Conservation (phyloP, 2,797 vertebrate genomes). For the Tadarida brasiliensis region DNA sequence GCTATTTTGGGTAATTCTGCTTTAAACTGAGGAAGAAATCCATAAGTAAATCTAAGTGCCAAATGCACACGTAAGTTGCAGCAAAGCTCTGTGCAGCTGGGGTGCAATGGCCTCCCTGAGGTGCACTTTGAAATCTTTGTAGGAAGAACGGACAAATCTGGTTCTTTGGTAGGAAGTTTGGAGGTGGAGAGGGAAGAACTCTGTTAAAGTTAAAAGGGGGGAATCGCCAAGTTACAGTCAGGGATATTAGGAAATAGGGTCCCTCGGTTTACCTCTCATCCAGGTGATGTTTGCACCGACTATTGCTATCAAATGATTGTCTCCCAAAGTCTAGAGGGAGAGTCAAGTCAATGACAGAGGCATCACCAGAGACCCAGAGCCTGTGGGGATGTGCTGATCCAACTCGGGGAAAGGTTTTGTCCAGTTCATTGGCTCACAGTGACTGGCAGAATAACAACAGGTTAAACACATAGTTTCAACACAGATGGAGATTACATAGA, state of each 20-base stretch:
- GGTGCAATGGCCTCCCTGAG: not conserved
- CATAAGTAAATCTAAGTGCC: not conserved
- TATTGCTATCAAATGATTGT: not conserved
- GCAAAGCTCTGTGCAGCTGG: not conserved
- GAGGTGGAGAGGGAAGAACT: not conserved
- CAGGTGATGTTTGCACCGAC: not conserved
- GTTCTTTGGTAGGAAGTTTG: not conserved
- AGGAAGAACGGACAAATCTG: not conserved
- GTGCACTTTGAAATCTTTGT: not conserved
- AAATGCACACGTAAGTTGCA: not conserved
- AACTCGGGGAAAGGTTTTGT: not conserved
- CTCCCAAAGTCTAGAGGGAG: not conserved
- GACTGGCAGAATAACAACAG: not conserved
- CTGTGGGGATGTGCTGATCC: not conserved
- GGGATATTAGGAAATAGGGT: not conserved
- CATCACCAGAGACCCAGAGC: not conserved
- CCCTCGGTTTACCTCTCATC: not conserved
- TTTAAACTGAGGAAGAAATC: not conserved
- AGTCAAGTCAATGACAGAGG: not conserved
- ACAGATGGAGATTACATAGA: not conserved
- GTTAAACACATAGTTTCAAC: not conserved
- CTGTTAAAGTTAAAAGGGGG: not conserved
- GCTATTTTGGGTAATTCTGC: not conserved
- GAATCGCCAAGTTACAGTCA: not conserved
- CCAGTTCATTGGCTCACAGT: not conserved